Evolutionary conservation across 1,140 invertebrate species (phyloP).

Genomic region (Brachystomella parvula): DNA sequence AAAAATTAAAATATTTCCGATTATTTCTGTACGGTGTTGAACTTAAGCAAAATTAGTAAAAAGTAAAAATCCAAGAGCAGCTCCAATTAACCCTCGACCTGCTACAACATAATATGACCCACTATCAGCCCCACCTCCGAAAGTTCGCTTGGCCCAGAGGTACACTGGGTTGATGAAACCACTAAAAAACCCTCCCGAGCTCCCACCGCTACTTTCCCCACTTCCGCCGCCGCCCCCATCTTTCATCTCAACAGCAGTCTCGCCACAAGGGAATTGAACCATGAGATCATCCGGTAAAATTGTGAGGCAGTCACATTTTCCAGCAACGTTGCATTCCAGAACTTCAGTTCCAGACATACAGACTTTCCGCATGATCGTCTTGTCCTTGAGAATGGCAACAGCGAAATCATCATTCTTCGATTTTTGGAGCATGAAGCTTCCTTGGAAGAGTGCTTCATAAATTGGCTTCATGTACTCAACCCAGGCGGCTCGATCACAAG

Average conservation of each 20-base stretch:
- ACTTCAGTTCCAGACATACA: not conserved
- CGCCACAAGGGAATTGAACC: not conserved
- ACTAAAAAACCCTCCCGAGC: not conserved
- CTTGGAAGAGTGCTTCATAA: constrained; percentile 1
- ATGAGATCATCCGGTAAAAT: constrained; percentile 4
- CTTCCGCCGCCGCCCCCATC: not conserved
- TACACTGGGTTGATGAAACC: not conserved
- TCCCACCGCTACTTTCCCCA: not conserved
- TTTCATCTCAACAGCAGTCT: not conserved
- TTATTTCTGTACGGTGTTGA: not conserved
- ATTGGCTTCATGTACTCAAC: constrained; percentile 4
- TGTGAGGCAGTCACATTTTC: constrained; percentile 1
- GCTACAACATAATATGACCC: not conserved
- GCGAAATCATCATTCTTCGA: constrained; percentile 3
- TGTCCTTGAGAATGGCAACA: not conserved
- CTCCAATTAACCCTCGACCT: not conserved
- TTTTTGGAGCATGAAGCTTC: not conserved
- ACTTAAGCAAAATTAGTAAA: not conserved
- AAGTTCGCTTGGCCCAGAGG: not conserved
- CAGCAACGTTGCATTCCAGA: constrained; percentile 1
- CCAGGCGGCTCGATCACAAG: not conserved
- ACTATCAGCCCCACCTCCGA: not conserved
- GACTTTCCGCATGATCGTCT: not conserved
- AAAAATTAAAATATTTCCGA: not conserved
- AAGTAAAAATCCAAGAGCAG: not conserved